Evolutionary conservation across 2,113 vertebrate genomes (phyloP).

Genomic region (Oplegnathus fasciatus): DNA sequence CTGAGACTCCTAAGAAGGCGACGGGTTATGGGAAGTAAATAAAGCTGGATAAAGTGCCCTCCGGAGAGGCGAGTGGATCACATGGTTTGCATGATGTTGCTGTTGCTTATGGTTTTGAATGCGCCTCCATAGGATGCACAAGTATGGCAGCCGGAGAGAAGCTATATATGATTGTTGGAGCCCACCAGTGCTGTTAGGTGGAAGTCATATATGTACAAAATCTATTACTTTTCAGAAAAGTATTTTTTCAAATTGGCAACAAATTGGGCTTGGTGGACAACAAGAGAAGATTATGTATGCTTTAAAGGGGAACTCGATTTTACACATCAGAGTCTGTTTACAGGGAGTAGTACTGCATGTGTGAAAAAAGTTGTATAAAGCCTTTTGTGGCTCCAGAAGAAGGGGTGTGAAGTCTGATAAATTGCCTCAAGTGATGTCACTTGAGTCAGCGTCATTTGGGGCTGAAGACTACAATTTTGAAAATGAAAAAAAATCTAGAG

Average conservation of each 20-base stretch:
- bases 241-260: not conserved
- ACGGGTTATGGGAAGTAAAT: constrained; percentile 48
- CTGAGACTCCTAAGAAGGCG: constrained; percentile 42
- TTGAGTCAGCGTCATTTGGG: too few species aligned
- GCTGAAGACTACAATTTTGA: not conserved
- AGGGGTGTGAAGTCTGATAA: too few species aligned
- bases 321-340: not conserved
- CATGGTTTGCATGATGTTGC: constrained; percentile 11
- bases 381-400: not conserved
- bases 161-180: not conserved
- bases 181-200: not conserved
- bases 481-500: not conserved
- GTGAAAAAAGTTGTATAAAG: not conserved
- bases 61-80: constrained; percentile 28
- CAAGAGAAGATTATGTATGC: not conserved
- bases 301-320: not conserved
- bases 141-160: not conserved
- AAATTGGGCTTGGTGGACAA: not conserved
- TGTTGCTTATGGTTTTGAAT: constrained; percentile 21
- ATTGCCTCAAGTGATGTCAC: too few species aligned
- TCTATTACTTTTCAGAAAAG: not conserved
- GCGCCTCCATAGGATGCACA: not conserved
- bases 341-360: not conserved
- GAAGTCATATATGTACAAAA: not conserved
- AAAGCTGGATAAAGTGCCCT: constrained; percentile 52